Conservation (phyloP, 1,140 invertebrate genomes). For the Drosophila arawakana region DNA sequence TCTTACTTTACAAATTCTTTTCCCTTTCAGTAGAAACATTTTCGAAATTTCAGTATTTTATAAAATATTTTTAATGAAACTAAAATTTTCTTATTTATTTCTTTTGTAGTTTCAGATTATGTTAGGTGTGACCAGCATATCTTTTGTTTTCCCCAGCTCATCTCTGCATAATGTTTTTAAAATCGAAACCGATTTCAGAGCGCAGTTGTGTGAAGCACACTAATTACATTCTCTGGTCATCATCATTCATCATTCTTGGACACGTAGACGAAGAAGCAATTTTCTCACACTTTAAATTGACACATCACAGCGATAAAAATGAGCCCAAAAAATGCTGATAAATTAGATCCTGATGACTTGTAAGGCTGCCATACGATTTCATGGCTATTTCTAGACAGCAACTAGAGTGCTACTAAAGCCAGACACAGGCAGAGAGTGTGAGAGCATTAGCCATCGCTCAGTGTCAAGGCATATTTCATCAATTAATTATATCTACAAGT, state of each 20-base stretch:
- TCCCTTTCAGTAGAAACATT: too few species aligned
- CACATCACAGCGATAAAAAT: conserved; percentile 53
- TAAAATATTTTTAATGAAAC: too few species aligned
- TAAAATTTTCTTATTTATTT: not conserved
- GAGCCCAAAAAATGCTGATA: conserved; percentile 53
- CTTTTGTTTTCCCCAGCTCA: not conserved
- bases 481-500: conserved; percentile 73
- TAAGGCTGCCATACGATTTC: conserved; percentile 15
- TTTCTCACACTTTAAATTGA: conserved; percentile 82
- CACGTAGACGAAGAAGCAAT: conserved; percentile 45
- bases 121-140: not conserved
- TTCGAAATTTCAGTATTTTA: too few species aligned
- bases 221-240: conserved; percentile 59
- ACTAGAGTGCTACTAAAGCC: conserved; percentile 36
- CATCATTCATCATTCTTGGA: conserved; percentile 56
- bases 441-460: conserved; percentile 67
- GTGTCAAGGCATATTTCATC: conserved; percentile 79
- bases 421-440: not conserved
- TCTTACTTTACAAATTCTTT: too few species aligned
- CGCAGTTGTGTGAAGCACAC: conserved; percentile 21
- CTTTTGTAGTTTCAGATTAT: not conserved
- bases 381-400: conserved; percentile 25
- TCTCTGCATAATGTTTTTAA: not conserved
- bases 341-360: conserved; percentile 77
- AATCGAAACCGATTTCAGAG: not conserved